Evolutionary conservation across 2,888 invertebrate genomes (phyloP), one percentile per base, ranked within the genome.

Genomic region (Ormyrus thymus): DNA sequence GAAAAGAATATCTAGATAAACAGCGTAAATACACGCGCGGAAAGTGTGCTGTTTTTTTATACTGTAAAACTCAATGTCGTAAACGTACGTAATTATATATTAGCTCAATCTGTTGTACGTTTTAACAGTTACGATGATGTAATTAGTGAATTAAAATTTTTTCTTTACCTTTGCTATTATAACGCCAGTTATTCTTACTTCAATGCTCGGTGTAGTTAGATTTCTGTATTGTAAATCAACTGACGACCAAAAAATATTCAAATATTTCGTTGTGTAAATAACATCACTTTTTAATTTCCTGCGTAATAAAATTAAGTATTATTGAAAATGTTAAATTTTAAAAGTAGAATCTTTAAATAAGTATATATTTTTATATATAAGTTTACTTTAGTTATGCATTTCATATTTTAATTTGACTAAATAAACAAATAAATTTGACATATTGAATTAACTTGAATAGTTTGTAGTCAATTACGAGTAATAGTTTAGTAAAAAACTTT

Each of bases 171-270:
- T 73, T 29, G 45, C 64, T 48, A 73, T 64, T 56, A 65, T 56
- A 10, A 73, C 5, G 64, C 73, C 73, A 46, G 73, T 65, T 9
- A 73, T 56, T 73, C 56, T 65, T 6, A 64, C 7, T 73, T 73
- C 64, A n/a, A 73, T 48, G 7, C 65, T 46, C 10, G 73, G 55
- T 4, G n/a, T 11, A 7, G 56, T 48, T 0, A 73, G 29, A n/a
- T 64, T 73, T 43, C 73, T 56, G 29, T 73, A 73, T 11, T 73
- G 73, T 13, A 73, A 55, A 43, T 73, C 73, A 29, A 65, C 73
- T 0, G 64, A 5, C 10, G 73, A 64, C 73, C 73, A 73, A 48
- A 64, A 73, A 56, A 65, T 73, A 8, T 29, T 64, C 10, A 73
- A n/a, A 55, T 73, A 73, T 29, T 50, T 73, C 8, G 10, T 62